Conservation (phyloP, 2,888 invertebrate genomes). For the Macrostomum cliftonense region DNA sequence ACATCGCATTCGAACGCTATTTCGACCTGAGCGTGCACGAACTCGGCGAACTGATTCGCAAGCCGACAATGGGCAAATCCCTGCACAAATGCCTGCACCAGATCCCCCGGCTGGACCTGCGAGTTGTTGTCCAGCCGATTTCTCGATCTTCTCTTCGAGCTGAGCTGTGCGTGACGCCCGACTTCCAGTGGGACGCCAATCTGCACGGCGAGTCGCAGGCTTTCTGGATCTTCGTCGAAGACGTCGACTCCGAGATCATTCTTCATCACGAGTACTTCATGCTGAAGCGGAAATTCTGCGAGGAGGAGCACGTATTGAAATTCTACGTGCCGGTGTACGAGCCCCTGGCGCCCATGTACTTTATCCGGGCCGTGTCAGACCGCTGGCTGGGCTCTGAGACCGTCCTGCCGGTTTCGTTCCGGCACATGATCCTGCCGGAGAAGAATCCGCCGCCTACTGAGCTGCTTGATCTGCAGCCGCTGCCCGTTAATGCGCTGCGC, state of each 20-base stretch:
- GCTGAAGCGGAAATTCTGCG: slow-evolving; percentile 69
- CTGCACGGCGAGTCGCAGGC: slow-evolving; percentile 49
- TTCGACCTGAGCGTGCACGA: slow-evolving; percentile 92
- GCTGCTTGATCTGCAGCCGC: slow-evolving; percentile 77
- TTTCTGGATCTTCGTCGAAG: slow-evolving; percentile 48
- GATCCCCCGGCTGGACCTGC: slow-evolving; percentile 68
- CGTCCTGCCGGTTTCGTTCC: slow-evolving; percentile 82
- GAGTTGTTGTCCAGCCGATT: slow-evolving; percentile 91
- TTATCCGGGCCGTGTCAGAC: slow-evolving; percentile 49
- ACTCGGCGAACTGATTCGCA: slow-evolving; percentile 75
- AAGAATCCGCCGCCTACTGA: slow-evolving; percentile 96
- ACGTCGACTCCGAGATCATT: slow-evolving; percentile 48
- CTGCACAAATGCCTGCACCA: slow-evolving; percentile 89
- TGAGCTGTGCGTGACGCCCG: slow-evolving; percentile 86
- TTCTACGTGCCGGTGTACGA: slow-evolving; percentile 97
- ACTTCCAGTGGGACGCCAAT: slow-evolving; percentile 98
- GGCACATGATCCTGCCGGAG: slow-evolving; percentile 86
- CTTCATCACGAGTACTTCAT: slow-evolving; percentile 88
- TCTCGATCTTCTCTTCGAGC: slow-evolving; percentile 69
- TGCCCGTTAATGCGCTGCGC: slow-evolving; percentile 70
- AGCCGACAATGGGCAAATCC: slow-evolving; percentile 72
- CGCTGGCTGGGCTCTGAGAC: slow-evolving; percentile 64
- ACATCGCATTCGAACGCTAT: slow-evolving; percentile 48
- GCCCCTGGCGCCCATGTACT: slow-evolving; percentile 92
- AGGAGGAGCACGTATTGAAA: slow-evolving; percentile 84